Percentiles rank a stretch among this genome's conserved stretches.
These are phyloP conservation scores for Silurus aristotelis DNA, from an alignment of 2,797 vertebrate genomes.

Conservation along the genomic window DNA sequence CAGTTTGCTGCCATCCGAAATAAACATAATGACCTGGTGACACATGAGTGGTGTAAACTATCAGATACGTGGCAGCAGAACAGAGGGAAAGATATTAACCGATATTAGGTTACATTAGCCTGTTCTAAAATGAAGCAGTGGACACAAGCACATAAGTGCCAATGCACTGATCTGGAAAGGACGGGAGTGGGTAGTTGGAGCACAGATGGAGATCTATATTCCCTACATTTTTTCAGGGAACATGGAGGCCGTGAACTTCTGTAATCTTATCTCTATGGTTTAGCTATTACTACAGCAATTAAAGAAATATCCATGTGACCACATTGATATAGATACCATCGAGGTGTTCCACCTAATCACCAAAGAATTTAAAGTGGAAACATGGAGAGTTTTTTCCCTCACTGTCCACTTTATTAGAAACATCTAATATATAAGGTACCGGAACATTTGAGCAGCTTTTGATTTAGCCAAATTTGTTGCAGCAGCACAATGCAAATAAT, in stretches of 20 bases:
- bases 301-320: conserved; percentile 68
- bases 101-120: conserved; percentile 56
- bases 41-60: conserved; percentile 74
- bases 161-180: not conserved
- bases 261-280: conserved; percentile 69
- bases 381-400: conserved; percentile 60
- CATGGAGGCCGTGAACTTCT: conserved; percentile 5
- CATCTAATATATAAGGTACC: not conserved
- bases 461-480: no score
- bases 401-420: conserved; percentile 38
- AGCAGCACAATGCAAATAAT: not conserved
- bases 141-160: conserved; percentile 19
- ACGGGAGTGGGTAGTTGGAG: not conserved
- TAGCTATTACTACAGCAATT: conserved; percentile 68
- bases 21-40: conserved; percentile 78
- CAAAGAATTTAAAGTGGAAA: conserved; percentile 71
- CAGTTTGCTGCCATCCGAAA: conserved; percentile 71
- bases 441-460: not conserved
- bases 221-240: conserved; percentile 34
- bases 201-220: conserved; percentile 31
- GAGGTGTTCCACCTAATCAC: conserved; percentile 77
- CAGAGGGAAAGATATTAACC: conserved; percentile 56
- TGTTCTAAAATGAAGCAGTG: conserved; percentile 34
- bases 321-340: conserved; percentile 67
- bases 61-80: conserved; percentile 66